Conservation (phyloP, 2,113 vertebrate species). For the Mobula birostris region DNA sequence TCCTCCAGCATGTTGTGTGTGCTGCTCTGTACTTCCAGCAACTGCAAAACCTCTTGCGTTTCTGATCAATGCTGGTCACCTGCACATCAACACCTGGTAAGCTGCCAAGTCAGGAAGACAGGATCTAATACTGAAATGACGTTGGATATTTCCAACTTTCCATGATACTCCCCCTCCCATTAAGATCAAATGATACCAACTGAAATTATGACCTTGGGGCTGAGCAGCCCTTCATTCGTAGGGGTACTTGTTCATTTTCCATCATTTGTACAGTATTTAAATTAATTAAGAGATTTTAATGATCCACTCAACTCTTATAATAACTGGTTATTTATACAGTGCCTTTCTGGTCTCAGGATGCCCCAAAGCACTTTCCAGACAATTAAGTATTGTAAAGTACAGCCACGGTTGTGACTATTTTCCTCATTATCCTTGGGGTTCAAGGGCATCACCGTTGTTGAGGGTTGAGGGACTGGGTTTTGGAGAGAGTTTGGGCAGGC, state of each 20-base stretch:
- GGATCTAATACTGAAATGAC: background rate
- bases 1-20: too few relatives aligned
- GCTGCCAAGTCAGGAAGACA: constrained; percentile 10
- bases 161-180: background rate
- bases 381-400: too few relatives aligned
- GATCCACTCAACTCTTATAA: background rate
- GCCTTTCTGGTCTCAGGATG: too few relatives aligned
- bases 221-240: background rate
- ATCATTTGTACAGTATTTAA: background rate
- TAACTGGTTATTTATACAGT: too few relatives aligned
- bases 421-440: background rate
- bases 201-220: background rate
- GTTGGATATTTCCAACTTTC: background rate
- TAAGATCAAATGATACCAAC: constrained; percentile 4
- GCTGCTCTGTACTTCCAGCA: too few relatives aligned
- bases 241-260: background rate
- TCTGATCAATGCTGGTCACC: too few relatives aligned
- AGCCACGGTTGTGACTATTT: background rate
- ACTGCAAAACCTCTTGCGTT: too few relatives aligned
- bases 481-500: too few relatives aligned
- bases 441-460: background rate
- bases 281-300: background rate
- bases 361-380: too few relatives aligned
- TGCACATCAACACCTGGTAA: background rate
- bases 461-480: too few relatives aligned